Conservation (phyloP, 2,113 vertebrate species). For the Aphyosemion australe region DNA sequence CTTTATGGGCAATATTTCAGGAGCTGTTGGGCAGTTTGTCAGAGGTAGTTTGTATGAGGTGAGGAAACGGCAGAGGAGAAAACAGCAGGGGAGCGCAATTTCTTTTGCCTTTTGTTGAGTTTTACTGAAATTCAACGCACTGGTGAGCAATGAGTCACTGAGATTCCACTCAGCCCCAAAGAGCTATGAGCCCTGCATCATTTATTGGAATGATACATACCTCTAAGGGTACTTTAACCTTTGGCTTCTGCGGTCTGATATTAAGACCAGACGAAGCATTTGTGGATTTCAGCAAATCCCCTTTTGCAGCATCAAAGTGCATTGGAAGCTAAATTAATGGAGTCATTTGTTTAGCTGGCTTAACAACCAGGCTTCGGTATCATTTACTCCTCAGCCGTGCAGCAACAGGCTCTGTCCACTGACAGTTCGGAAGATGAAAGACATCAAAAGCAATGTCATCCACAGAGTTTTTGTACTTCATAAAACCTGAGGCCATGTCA, state of each 20-base stretch:
- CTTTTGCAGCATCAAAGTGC: constrained; percentile 12
- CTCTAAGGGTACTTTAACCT: constrained; percentile 38
- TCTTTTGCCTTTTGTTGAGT: constrained; percentile 26
- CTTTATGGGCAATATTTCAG: constrained; percentile 73
- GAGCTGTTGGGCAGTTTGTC: constrained; percentile 57
- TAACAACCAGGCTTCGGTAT: constrained; percentile 12
- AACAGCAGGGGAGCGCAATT: constrained; percentile 27
- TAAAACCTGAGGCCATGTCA: constrained; percentile 31
- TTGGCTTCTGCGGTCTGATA: constrained; percentile 20
- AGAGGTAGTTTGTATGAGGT: constrained; percentile 50
- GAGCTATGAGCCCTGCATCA: constrained; percentile 19
- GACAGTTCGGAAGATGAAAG: constrained; percentile 29
- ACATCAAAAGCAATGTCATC: constrained; percentile 19
- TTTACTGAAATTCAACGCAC: constrained; percentile 23
- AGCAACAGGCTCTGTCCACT: constrained; percentile 9
- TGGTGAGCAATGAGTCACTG: constrained; percentile 26
- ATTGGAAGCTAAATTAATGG: constrained; percentile 17
- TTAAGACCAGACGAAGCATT: constrained; percentile 12
- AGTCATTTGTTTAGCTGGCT: constrained; percentile 27
- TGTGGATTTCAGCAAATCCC: background rate
- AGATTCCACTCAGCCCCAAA: constrained; percentile 28
- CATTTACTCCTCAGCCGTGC: background rate
- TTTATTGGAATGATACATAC: constrained; percentile 1
- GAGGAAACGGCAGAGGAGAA: constrained; percentile 26
- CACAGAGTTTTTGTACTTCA: constrained; percentile 40